Evolutionary conservation across 2,113 vertebrate genomes (phyloP).

Genomic region (Hippoglossus stenolepis): DNA sequence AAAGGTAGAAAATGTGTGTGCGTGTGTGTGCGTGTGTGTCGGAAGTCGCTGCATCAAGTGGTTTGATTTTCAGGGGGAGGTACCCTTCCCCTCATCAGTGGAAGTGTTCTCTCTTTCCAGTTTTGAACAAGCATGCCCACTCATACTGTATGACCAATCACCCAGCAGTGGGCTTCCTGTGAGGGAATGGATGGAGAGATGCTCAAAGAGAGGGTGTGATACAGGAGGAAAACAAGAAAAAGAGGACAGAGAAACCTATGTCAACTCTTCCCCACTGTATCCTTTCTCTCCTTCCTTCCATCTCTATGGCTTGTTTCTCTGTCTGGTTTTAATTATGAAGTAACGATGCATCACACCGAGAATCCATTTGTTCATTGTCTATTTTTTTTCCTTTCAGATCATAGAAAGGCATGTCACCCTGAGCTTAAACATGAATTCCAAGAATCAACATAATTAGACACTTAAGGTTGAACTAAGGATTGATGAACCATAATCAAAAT

Average conservation of each 20-base stretch:
- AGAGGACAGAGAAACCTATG: neutral
- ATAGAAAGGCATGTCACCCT: neutral
- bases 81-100: conserved; percentile 56
- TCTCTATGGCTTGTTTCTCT: conserved; percentile 27
- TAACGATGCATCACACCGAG: conserved; percentile 56
- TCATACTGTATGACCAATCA: conserved; percentile 52
- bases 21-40: conserved; percentile 4
- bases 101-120: conserved; percentile 54
- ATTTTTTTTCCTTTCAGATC: conserved; percentile 22
- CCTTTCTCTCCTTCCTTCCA: conserved; percentile 17
- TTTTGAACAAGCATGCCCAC: conserved; percentile 54
- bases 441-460: conserved; percentile 13
- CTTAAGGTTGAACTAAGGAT: conserved; percentile 8
- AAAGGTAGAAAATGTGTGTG: neutral
- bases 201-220: conserved; percentile 14
- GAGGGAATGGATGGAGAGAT: conserved; percentile 2
- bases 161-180: conserved; percentile 26
- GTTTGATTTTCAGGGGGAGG: conserved; percentile 53
- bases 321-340: conserved; percentile 51
- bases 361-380: conserved; percentile 37
- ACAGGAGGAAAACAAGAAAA: neutral
- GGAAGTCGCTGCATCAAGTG: conserved; percentile 41
- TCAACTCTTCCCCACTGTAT: neutral
- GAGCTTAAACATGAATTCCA: neutral
- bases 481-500: conserved; percentile 11